Conservation (phyloP, 2,888 invertebrate species). For the Agelastica alni region DNA sequence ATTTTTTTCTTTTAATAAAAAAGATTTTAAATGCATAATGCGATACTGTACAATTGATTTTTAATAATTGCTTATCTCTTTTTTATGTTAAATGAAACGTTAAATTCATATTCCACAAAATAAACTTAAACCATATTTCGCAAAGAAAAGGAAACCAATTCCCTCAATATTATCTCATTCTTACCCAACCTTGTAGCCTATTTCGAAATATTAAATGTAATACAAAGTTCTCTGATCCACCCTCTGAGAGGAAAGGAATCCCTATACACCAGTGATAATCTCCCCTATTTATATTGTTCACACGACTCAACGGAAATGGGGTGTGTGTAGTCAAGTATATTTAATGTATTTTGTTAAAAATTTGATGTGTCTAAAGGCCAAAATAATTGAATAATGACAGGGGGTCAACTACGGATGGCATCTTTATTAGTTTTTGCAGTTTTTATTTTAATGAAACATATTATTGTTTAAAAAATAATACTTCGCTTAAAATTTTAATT, state of each 20-base stretch:
- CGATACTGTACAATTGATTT: no score
- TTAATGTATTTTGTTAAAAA: slow-evolving; percentile 20
- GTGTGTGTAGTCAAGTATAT: slow-evolving; percentile 15
- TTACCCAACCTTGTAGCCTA: background rate
- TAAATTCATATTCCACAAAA: no score
- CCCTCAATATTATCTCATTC: background rate
- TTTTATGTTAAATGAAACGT: no score
- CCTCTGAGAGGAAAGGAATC: slow-evolving; percentile 7
- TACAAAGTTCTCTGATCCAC: slow-evolving; percentile 7
- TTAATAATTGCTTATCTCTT: no score
- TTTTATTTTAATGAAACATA: no score
- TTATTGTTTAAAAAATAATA: no score
- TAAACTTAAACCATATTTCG: no score
- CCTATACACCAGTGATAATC: slow-evolving; percentile 19
- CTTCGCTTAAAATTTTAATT: no score
- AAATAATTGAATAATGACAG: slow-evolving; percentile 22
- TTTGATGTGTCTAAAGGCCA: slow-evolving; percentile 17
- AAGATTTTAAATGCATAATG: no score
- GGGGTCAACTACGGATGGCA: slow-evolving; percentile 6
- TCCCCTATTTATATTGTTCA: slow-evolving; percentile 23
- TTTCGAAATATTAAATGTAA: no score
- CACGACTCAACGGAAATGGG: slow-evolving; percentile 16
- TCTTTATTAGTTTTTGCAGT: slow-evolving; percentile 7
- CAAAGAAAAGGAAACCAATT: no score
- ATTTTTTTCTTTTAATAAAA: no score